Evolutionary conservation across 1,140 invertebrate species (phyloP), one percentile per base, ranked within the genome.

Genomic region (Cotesia typhae): DNA sequence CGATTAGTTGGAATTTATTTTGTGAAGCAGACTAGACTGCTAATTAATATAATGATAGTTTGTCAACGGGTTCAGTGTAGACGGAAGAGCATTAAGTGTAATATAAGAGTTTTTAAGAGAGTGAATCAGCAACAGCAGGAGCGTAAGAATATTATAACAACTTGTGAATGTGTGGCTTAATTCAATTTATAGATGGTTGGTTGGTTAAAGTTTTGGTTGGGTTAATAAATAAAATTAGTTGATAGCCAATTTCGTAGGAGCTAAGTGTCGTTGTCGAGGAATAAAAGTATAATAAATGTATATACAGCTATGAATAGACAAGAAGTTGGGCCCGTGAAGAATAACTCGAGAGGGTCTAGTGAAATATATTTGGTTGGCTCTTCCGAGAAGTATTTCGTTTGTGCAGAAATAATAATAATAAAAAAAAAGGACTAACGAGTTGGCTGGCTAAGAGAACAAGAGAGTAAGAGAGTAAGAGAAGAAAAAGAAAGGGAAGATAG

Each of bases 341-440:
- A 14, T 10, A 37, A n/a, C 36, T 69, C 17, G 12, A 60, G 53
- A 47, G 57, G 65, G 55, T 36, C 38, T 72, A 38, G 47, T 57
- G 55, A 72, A 72, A 72, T 72, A 67, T 53, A 67, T 72, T 67
- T 66, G 12, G 70, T 53, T 20, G 35, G 28, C 55, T 70, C 68
- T 72, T 59, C 64, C 53, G 37, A 67, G 65, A 67, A 67, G 37
- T n/a, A 67, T 72, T 66, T 67, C 65, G 63, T 35, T 59, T 36
- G 35, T 66, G 63, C 41, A 14, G 52, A 67, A 36, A 17, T 52
- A 68, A 53, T 28, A 38, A 41, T 35, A 55, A 51, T n/a, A 52
- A 9, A 53, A 67, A 35, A 38, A 53, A 67, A 35, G 51, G 53
- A 53, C 70, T 72, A 72, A 72, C 70, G 70, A 72, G 64, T 72